phyloP scores from a whole-genome alignment of 2,888 invertebrate species.

The Automeris io region DNA sequence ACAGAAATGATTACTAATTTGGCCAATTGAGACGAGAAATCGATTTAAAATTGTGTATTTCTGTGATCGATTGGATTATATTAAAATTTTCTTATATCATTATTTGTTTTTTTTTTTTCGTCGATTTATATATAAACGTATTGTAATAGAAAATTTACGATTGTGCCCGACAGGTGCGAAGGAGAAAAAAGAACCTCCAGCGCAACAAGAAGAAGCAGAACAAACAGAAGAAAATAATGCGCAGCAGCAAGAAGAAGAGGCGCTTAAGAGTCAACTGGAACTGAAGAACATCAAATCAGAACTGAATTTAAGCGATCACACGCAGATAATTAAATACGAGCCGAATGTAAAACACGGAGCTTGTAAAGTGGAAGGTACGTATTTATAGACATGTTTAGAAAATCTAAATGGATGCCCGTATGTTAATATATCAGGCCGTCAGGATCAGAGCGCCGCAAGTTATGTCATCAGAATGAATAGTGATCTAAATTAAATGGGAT shows the following conservation, averaged over 20 bases:
- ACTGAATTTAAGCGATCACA: constrained; percentile 66
- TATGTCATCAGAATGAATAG: too few relatives aligned
- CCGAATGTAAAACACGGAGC: constrained; percentile 64
- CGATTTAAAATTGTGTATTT: too few relatives aligned
- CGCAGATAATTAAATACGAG: constrained; percentile 72
- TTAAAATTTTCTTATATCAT: too few relatives aligned
- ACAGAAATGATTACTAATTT: too few relatives aligned
- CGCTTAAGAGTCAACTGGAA: constrained; percentile 55
- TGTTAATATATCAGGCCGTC: too few relatives aligned
- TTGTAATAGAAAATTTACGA: too few relatives aligned
- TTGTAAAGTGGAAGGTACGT: constrained; percentile 64
- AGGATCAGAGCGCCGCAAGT: too few relatives aligned
- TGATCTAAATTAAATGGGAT: too few relatives aligned
- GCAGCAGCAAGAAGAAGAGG: constrained; percentile 51
- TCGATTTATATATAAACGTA: too few relatives aligned
- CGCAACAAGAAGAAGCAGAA: constrained; percentile 19
- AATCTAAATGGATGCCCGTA: too few relatives aligned
- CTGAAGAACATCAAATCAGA: constrained; percentile 69
- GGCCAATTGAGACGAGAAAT: too few relatives aligned
- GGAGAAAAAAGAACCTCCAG: constrained; percentile 37
- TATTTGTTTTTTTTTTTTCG: background rate
- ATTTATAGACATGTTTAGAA: too few relatives aligned
- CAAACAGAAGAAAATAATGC: constrained; percentile 38
- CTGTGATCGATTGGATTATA: background rate
- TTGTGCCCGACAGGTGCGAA: constrained; percentile 26